A percentile compares a stretch with the other conserved stretches of the same genome.
phyloP scores from a whole-genome alignment of 2,888 invertebrate genomes.

The Chirona hameri region DNA sequence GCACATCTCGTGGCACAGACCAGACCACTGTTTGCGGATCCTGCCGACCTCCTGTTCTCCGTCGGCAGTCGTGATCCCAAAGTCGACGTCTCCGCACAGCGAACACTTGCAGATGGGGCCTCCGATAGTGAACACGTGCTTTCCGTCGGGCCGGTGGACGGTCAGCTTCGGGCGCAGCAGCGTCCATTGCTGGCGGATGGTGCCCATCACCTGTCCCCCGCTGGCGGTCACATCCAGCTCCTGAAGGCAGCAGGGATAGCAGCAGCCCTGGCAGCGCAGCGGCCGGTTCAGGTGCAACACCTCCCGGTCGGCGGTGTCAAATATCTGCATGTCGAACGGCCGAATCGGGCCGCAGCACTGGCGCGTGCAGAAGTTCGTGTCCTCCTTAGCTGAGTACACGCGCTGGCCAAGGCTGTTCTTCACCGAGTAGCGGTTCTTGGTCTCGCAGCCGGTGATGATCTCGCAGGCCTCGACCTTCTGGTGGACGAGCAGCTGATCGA shows the following conservation, averaged over 20 bases:
- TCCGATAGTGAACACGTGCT: conserved; percentile 43
- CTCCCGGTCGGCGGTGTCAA: conserved; percentile 48
- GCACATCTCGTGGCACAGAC: conserved; percentile 48
- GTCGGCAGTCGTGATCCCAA: conserved; percentile 44
- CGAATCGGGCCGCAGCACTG: conserved; percentile 48
- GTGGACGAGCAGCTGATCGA: conserved; percentile 40
- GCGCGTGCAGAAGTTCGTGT: conserved; percentile 49
- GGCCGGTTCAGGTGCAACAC: conserved; percentile 49
- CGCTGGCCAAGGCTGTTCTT: conserved; percentile 42
- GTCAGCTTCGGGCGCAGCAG: conserved; percentile 39
- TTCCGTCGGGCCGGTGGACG: conserved; percentile 42
- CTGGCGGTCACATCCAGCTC: conserved; percentile 43
- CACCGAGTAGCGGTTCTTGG: conserved; percentile 49
- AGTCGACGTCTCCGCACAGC: conserved; percentile 48
- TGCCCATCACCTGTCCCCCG: conserved; percentile 41
- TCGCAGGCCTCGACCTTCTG: conserved; percentile 40
- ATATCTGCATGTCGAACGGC: conserved; percentile 50
- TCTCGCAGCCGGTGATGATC: conserved; percentile 47
- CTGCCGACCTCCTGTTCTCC: conserved; percentile 45
- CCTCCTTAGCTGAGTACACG: conserved; percentile 41
- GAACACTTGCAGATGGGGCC: conserved; percentile 45
- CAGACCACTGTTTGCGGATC: conserved; percentile 51
- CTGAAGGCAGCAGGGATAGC: conserved; percentile 49
- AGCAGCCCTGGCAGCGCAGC: conserved; percentile 47
- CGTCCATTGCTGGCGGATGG: conserved; percentile 43